These are phyloP conservation scores for Copidosoma floridanum DNA, from an alignment of 1,140 invertebrate genomes.

Conservation along the genomic window DNA sequence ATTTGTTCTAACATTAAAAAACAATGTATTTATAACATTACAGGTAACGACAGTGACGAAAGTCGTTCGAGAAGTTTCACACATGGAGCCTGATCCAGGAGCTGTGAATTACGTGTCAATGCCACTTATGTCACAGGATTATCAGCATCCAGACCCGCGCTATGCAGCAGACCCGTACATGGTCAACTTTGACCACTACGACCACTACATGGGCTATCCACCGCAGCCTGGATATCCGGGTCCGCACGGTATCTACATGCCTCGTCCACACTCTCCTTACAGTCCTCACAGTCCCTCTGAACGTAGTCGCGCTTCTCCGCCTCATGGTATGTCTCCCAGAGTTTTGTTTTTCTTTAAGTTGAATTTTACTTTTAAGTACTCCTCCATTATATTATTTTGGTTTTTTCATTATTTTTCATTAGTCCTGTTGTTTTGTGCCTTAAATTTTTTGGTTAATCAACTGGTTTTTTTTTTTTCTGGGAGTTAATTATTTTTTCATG, in stretches of 20 bases:
- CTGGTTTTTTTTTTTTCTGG: too few relatives aligned
- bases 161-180: constrained; percentile 54
- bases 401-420: too few relatives aligned
- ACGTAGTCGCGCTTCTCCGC: constrained; percentile 54
- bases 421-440: too few relatives aligned
- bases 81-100: constrained; percentile 65
- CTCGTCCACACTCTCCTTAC: constrained; percentile 52
- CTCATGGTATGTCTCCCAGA: constrained; percentile 44
- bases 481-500: too few relatives aligned
- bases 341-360: constrained; percentile 22
- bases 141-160: constrained; percentile 50
- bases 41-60: constrained; percentile 66
- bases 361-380: constrained; percentile 19
- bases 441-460: too few relatives aligned
- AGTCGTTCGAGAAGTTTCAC: constrained; percentile 66
- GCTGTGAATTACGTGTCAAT: constrained; percentile 54
- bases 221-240: constrained; percentile 52
- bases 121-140: constrained; percentile 54
- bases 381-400: not conserved
- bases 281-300: constrained; percentile 55
- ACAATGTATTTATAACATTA: too few relatives aligned
- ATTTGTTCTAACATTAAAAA: too few relatives aligned
- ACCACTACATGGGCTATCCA: constrained; percentile 51
- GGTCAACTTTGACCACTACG: constrained; percentile 55
- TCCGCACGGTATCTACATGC: constrained; percentile 54